Evolutionary conservation across 1,140 invertebrate species (phyloP).

Genomic region (Conus betulinus): DNA sequence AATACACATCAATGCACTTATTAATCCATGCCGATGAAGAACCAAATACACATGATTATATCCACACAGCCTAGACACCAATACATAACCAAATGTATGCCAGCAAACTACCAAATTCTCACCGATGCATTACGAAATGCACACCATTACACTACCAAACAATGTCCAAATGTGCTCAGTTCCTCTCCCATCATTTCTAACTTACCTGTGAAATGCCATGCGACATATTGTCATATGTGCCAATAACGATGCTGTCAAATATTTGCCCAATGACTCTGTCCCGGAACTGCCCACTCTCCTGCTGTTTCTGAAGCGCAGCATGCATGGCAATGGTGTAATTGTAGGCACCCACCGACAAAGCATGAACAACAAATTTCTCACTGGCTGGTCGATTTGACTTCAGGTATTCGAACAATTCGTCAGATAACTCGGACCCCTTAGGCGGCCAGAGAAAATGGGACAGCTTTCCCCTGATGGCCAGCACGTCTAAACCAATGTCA

Average conservation of each 20-base stretch:
- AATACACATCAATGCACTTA: too few relatives aligned
- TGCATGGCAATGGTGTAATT: constrained; percentile 49
- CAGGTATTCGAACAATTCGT: constrained; percentile 44
- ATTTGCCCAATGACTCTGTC: constrained; percentile 50
- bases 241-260: constrained; percentile 59
- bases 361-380: constrained; percentile 49
- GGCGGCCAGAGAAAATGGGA: constrained; percentile 56
- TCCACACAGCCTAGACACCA: too few relatives aligned
- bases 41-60: too few relatives aligned
- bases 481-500: constrained; percentile 53
- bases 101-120: too few relatives aligned
- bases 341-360: constrained; percentile 57
- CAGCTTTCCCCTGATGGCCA: constrained; percentile 49
- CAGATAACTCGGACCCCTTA: constrained; percentile 35
- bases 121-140: too few relatives aligned
- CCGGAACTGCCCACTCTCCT: constrained; percentile 41
- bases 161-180: too few relatives aligned
- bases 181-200: background rate
- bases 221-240: constrained; percentile 54
- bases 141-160: too few relatives aligned
- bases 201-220: constrained; percentile 41
- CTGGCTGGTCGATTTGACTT: constrained; percentile 18
- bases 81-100: too few relatives aligned
- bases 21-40: too few relatives aligned
- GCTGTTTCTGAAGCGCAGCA: background rate